These are phyloP conservation scores for Cephalopachus bancanus DNA, from an alignment of 2,797 vertebrate species.

Conservation along the genomic window DNA sequence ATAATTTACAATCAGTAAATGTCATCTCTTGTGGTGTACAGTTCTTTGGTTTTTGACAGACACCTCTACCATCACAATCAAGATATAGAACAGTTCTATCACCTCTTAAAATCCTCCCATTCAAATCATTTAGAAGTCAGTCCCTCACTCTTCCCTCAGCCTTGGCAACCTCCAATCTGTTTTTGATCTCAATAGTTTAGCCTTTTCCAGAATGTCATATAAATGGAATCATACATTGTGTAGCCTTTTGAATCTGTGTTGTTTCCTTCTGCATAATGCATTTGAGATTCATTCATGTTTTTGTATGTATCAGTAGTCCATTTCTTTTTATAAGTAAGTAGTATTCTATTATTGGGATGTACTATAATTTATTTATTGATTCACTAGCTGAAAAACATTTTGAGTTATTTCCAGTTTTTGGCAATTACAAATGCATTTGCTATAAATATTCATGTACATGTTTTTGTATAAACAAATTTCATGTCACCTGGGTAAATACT, in stretches of 20 bases:
- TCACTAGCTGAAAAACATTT: slow-evolving; percentile 28
- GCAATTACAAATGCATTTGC: not conserved
- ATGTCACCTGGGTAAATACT: slow-evolving; percentile 16
- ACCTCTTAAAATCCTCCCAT: not conserved
- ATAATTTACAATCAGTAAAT: not conserved
- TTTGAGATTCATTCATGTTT: not conserved
- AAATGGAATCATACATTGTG: not conserved
- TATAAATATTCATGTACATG: not conserved
- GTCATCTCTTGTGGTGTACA: not conserved
- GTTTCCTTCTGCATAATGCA: not conserved
- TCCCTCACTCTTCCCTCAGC: not conserved
- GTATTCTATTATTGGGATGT: not conserved
- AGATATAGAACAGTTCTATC: not conserved
- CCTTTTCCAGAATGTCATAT: not conserved
- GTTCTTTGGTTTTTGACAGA: slow-evolving; percentile 8
- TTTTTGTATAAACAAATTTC: slow-evolving; percentile 27
- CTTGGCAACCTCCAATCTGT: not conserved
- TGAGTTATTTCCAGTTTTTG: slow-evolving; percentile 45
- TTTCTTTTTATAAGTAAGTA: not conserved
- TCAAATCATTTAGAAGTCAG: not conserved
- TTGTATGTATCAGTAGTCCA: not conserved
- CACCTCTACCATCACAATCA: not conserved
- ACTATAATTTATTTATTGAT: slow-evolving; percentile 2
- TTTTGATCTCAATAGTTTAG: slow-evolving; percentile 45
- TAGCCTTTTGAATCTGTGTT: not conserved